Percentiles rank a stretch among this genome's conserved stretches.
These are phyloP conservation scores for Psettodes erumei DNA, from an alignment of 2,113 vertebrate species.

Conservation along the genomic window DNA sequence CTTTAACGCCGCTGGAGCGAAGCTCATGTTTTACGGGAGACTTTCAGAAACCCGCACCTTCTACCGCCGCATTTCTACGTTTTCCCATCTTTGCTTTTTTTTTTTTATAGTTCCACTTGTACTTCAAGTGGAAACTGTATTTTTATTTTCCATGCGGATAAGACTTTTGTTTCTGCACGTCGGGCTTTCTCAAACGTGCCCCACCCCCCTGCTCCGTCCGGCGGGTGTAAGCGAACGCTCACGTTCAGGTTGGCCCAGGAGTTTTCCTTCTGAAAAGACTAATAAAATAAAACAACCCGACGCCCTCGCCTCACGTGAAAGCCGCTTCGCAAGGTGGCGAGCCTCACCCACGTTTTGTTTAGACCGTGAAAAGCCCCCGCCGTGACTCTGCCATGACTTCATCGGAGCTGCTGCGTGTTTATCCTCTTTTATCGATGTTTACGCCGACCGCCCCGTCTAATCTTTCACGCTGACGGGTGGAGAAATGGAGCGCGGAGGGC, in stretches of 20 bases:
- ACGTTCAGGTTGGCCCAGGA: not conserved
- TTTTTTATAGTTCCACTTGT: not conserved
- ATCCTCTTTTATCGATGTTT: constrained; percentile 39
- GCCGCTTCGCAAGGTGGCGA: constrained; percentile 36
- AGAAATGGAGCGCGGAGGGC: constrained; percentile 1
- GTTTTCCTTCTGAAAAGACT: not conserved
- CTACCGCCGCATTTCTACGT: no score
- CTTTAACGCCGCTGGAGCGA: no score
- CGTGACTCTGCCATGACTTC: no score
- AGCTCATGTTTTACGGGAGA: no score
- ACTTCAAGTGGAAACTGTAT: not conserved
- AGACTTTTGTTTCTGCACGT: not conserved
- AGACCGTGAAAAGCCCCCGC: not conserved
- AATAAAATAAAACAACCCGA: not conserved
- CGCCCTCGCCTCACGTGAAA: no score
- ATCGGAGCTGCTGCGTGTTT: not conserved
- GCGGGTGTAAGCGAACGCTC: constrained; percentile 15
- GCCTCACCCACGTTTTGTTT: constrained; percentile 25
- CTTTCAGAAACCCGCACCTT: no score
- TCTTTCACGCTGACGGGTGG: constrained; percentile 18
- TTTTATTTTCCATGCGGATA: no score
- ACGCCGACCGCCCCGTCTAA: not conserved
- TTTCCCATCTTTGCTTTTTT: not conserved
- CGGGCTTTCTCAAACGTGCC: no score
- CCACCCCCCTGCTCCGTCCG: constrained; percentile 25